Percentiles rank a stretch among this genome's conserved stretches.
These are phyloP conservation scores for Zaprionus lachaisei DNA, from an alignment of 1,140 invertebrate species.

Conservation along the genomic window DNA sequence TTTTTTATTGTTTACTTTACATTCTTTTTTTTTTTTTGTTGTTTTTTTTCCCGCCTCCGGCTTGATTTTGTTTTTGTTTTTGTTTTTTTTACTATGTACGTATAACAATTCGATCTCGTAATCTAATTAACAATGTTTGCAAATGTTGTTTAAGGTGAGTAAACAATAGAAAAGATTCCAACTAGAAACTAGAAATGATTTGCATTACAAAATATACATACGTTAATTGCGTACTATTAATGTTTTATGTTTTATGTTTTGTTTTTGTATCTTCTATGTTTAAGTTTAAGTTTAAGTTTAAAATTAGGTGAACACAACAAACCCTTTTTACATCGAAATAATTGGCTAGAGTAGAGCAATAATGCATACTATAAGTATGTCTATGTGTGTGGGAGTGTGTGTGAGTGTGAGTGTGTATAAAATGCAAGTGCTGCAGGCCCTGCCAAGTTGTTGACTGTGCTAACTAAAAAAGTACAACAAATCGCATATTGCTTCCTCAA, in stretches of 20 bases:
- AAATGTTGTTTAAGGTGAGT: slow-evolving; percentile 31
- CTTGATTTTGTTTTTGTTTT: slow-evolving; percentile 40
- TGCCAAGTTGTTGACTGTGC: slow-evolving; percentile 51
- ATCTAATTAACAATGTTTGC: slow-evolving; percentile 62
- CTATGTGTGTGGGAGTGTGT: slow-evolving; percentile 26
- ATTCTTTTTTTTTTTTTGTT: slow-evolving; percentile 37
- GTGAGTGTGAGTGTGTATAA: slow-evolving; percentile 34
- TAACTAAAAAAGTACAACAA: slow-evolving; percentile 60
- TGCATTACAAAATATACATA: slow-evolving; percentile 11
- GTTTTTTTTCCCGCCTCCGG: slow-evolving; percentile 18
- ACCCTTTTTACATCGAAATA: slow-evolving; percentile 73
- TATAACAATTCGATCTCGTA: slow-evolving; percentile 61
- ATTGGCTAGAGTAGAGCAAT: slow-evolving; percentile 74
- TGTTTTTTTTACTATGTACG: slow-evolving; percentile 10
- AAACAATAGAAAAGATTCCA: slow-evolving; percentile 39
- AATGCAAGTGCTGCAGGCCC: slow-evolving; percentile 63
- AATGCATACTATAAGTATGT: slow-evolving; percentile 42
- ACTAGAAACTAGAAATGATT: slow-evolving; percentile 31
- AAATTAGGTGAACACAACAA: slow-evolving; percentile 79
- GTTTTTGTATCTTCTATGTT: slow-evolving; percentile 16
- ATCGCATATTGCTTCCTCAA: slow-evolving; percentile 7
- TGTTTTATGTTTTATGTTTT: slow-evolving; percentile 10
- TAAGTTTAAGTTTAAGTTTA: slow-evolving; percentile 44
- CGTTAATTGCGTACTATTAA: slow-evolving; percentile 12
- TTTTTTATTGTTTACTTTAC: slow-evolving; percentile 48